phyloP scores from a whole-genome alignment of 2,113 vertebrate genomes.

The Pongo pygmaeus region DNA sequence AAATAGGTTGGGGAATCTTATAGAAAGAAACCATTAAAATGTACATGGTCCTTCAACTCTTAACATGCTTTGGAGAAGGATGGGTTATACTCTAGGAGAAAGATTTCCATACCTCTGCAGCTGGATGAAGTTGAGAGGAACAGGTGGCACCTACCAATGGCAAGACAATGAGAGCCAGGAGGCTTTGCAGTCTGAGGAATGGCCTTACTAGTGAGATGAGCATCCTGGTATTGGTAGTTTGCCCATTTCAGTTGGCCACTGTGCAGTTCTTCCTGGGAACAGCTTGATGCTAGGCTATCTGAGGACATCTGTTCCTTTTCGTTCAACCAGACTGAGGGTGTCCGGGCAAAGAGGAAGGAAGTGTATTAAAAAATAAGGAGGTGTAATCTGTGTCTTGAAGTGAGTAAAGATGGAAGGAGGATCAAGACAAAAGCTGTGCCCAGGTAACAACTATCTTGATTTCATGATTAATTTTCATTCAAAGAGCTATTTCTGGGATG shows the following conservation, averaged over 20 bases:
- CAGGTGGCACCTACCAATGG: background rate
- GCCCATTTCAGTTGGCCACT: background rate
- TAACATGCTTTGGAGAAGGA: background rate
- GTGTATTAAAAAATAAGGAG: background rate
- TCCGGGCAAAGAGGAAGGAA: background rate
- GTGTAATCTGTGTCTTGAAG: background rate
- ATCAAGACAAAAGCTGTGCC: background rate
- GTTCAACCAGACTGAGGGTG: background rate
- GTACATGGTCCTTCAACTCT: background rate
- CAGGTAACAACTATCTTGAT: background rate
- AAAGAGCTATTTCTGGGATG: background rate
- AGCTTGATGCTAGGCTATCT: background rate
- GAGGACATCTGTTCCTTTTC: background rate
- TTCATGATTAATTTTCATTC: background rate
- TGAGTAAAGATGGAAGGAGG: background rate
- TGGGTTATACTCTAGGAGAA: background rate
- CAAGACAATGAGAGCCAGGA: background rate
- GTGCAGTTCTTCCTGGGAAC: background rate
- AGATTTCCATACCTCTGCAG: background rate
- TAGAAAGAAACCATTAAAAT: background rate
- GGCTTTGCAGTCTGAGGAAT: background rate
- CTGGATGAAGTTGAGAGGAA: background rate
- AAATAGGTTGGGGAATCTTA: background rate
- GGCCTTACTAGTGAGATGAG: background rate
- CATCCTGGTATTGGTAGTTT: background rate